Conservation (phyloP, 1,140 invertebrate species). For the Tribolium madens region DNA sequence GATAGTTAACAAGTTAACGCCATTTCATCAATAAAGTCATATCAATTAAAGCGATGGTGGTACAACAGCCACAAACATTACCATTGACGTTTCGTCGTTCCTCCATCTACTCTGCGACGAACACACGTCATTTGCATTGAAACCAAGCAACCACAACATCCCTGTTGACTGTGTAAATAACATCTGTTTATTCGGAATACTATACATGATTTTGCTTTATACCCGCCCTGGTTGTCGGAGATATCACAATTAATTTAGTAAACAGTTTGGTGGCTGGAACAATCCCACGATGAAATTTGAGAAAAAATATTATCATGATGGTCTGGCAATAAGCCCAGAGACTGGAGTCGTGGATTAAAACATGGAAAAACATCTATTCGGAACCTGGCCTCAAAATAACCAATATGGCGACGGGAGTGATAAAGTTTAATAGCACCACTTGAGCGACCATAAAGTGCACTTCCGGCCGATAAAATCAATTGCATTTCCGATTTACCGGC, state of each 20-base stretch:
- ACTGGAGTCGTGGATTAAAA: conserved; percentile 15
- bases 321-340: no score
- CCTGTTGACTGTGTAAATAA: conserved; percentile 30
- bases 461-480: conserved; percentile 57
- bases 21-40: conserved; percentile 45
- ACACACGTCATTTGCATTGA: conserved; percentile 35
- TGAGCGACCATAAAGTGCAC: conserved; percentile 52
- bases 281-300: background rate
- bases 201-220: conserved; percentile 34
- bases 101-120: background rate
- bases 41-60: conserved; percentile 40
- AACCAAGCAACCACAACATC: conserved; percentile 22
- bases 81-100: conserved; percentile 4
- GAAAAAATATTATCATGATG: no score
- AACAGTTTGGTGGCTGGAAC: background rate
- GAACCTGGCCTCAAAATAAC: background rate
- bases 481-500: conserved; percentile 56
- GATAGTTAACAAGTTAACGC: conserved; percentile 40
- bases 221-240: background rate
- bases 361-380: background rate
- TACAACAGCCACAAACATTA: conserved; percentile 8
- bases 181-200: conserved; percentile 24
- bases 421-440: conserved; percentile 52
- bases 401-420: conserved; percentile 18
- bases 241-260: conserved; percentile 29